Conservation (phyloP, 2,797 vertebrate genomes). For the Antrozous pallidus region DNA sequence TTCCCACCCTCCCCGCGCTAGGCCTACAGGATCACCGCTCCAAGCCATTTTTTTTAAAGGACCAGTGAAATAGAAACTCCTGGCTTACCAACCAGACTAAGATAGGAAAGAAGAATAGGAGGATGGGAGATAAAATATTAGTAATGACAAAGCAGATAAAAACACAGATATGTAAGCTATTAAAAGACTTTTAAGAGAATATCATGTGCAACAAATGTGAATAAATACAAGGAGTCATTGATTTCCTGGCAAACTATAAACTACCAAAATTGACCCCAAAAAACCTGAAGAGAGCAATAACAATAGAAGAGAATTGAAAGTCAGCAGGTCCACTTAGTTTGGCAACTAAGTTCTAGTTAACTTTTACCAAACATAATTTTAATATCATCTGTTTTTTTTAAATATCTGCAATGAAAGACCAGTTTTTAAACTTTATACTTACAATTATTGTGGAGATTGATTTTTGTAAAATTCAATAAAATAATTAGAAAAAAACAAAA, state of each 20-base stretch:
- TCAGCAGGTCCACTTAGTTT: neutral
- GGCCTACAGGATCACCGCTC: too few species aligned
- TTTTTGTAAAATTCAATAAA: slow-evolving; percentile 1
- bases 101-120: neutral
- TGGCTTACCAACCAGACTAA: neutral
- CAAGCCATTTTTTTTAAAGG: neutral
- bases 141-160: neutral
- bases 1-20: neutral
- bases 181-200: neutral
- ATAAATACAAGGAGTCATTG: neutral
- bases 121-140: neutral
- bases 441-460: neutral
- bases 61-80: slow-evolving; percentile 4
- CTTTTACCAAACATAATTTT: neutral
- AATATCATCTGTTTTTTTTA: neutral
- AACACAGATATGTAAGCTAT: neutral
- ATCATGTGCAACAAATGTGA: neutral
- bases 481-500: slow-evolving; percentile 4
- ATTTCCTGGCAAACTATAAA: neutral
- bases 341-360: neutral
- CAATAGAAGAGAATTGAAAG: neutral
- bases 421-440: neutral
- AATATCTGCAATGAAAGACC: neutral
- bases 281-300: neutral
- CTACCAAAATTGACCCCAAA: neutral